A percentile compares a stretch with the other conserved stretches of the same genome.
phyloP scores from a whole-genome alignment of 2,888 invertebrate genomes.

The Coelopa pilipes region DNA sequence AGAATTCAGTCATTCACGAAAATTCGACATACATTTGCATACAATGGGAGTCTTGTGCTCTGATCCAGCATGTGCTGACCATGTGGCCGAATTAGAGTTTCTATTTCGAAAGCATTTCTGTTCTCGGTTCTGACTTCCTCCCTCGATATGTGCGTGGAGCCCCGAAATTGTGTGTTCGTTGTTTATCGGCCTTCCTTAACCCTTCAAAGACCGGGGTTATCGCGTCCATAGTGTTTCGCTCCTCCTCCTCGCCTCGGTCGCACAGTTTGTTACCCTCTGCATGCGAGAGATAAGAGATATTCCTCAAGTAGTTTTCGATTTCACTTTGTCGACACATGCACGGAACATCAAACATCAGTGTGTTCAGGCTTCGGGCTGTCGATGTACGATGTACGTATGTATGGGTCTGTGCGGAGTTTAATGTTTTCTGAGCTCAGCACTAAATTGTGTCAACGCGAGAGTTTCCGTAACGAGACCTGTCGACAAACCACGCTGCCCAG shows the following conservation, averaged over 20 bases:
- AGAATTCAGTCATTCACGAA: too few relatives aligned
- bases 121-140: not conserved
- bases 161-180: too few relatives aligned
- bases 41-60: too few relatives aligned
- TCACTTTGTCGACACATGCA: not conserved
- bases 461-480: too few relatives aligned
- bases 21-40: too few relatives aligned
- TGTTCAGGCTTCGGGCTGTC: too few relatives aligned
- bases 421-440: constrained; percentile 25
- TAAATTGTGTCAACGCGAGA: constrained; percentile 12
- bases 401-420: not conserved
- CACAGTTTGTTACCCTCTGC: constrained; percentile 21
- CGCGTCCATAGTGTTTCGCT: not conserved
- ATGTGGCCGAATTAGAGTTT: not conserved
- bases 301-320: constrained; percentile 3
- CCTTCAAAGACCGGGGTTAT: not conserved
- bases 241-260: not conserved
- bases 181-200: constrained; percentile 4
- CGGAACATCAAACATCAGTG: too few relatives aligned
- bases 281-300: constrained; percentile 21
- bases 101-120: not conserved
- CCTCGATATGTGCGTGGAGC: not conserved
- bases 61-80: too few relatives aligned
- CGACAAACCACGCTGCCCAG: too few relatives aligned
- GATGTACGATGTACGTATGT: not conserved